These are phyloP conservation scores for Rhabdomys dilectus DNA, from an alignment of 2,113 vertebrate genomes.

Conservation along the genomic window DNA sequence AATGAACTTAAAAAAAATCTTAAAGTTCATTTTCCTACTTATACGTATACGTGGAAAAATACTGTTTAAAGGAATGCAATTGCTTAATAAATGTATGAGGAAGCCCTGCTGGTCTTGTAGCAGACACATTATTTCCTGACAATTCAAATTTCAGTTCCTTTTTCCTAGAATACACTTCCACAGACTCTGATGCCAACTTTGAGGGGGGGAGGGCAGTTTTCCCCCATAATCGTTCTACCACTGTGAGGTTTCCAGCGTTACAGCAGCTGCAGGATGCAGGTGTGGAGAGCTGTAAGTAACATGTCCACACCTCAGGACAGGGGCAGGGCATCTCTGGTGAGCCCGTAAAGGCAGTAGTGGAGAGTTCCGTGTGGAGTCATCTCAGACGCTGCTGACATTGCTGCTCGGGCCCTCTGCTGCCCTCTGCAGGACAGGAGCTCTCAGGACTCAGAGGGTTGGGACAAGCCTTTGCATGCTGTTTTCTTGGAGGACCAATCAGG, in stretches of 20 bases:
- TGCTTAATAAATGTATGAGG: constrained; percentile 1
- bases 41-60: neutral
- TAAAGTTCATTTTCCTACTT: constrained; percentile 46
- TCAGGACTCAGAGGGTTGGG: neutral
- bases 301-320: neutral
- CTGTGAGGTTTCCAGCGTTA: neutral
- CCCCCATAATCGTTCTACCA: neutral
- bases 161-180: neutral
- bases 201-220: neutral
- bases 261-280: neutral
- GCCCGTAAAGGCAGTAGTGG: neutral
- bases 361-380: neutral
- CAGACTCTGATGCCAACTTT: neutral
- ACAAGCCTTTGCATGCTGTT: neutral
- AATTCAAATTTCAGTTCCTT: neutral
- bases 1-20: constrained; percentile 9
- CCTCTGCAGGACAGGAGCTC: neutral
- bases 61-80: constrained; percentile 16
- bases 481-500: neutral
- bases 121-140: neutral
- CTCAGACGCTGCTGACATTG: neutral
- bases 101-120: neutral
- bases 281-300: neutral
- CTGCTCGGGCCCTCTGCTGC: neutral
- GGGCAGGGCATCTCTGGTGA: neutral